Conservation (phyloP, 2,113 vertebrate species). For the Stigmatopora nigra region DNA sequence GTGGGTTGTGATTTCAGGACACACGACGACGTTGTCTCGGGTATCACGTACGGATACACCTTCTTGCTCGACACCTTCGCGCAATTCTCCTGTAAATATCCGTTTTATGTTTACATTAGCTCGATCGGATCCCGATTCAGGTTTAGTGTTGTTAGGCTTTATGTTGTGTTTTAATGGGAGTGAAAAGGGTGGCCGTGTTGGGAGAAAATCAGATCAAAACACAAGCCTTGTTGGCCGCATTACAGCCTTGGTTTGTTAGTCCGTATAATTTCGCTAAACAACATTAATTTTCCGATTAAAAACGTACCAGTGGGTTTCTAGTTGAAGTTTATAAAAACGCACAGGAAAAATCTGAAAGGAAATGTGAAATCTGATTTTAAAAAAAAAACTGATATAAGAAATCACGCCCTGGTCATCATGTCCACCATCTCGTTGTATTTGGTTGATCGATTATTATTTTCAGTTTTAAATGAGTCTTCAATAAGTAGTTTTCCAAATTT, state of each 20-base stretch:
- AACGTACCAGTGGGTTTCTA: too few relatives aligned
- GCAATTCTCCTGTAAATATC: background rate
- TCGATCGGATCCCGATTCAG: background rate
- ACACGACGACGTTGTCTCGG: background rate
- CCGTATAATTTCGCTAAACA: background rate
- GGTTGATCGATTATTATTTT: too few relatives aligned
- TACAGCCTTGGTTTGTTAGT: background rate
- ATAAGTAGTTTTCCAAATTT: too few relatives aligned
- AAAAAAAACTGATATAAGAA: too few relatives aligned
- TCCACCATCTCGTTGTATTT: too few relatives aligned
- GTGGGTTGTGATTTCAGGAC: slow-evolving; percentile 21
- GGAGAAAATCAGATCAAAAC: background rate
- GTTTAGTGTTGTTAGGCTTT: too few relatives aligned
- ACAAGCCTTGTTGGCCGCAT: background rate
- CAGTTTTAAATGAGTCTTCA: too few relatives aligned
- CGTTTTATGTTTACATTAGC: background rate
- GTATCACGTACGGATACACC: background rate
- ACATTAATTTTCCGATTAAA: background rate
- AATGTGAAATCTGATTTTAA: too few relatives aligned
- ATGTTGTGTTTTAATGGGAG: background rate
- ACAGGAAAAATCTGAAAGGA: too few relatives aligned
- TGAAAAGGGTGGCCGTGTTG: background rate
- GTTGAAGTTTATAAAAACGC: too few relatives aligned
- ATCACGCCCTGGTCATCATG: too few relatives aligned
- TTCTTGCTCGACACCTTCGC: background rate